Percentiles rank a stretch among this genome's conserved stretches.
These are phyloP conservation scores for Anastrepha ludens DNA, from an alignment of 1,140 invertebrate species.

Conservation along the genomic window DNA sequence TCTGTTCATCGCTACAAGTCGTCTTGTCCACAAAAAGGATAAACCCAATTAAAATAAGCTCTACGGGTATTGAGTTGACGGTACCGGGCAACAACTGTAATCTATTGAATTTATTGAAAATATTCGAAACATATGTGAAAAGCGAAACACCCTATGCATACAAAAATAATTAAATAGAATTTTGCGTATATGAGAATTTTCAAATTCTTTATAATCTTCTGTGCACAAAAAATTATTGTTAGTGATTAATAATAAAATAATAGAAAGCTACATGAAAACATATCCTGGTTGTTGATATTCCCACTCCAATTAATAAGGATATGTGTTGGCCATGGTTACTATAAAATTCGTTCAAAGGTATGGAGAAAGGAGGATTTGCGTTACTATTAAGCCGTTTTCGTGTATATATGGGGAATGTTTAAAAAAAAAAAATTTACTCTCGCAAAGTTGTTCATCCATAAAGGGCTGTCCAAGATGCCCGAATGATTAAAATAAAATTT, in stretches of 20 bases:
- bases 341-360: constrained; percentile 31
- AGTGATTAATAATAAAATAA: background rate
- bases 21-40: constrained; percentile 59
- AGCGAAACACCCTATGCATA: background rate
- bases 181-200: constrained; percentile 21
- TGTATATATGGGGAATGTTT: too few relatives aligned
- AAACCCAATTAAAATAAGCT: background rate
- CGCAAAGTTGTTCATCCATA: too few relatives aligned
- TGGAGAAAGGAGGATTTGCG: background rate
- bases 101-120: background rate
- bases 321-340: constrained; percentile 20
- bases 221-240: constrained; percentile 46
- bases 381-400: too few relatives aligned
- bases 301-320: background rate
- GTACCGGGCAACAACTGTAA: constrained; percentile 2
- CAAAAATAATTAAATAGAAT: background rate
- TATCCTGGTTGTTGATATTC: background rate
- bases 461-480: too few relatives aligned
- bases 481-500: too few relatives aligned
- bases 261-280: background rate
- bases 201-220: constrained; percentile 33
- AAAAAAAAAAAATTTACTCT: too few relatives aligned
- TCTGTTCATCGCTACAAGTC: constrained; percentile 73
- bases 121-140: background rate
- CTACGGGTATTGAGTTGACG: constrained; percentile 16